Base-by-base conservation (phyloP, 2,113 vertebrate genomes). In the Verasper variegatus region DNA sequence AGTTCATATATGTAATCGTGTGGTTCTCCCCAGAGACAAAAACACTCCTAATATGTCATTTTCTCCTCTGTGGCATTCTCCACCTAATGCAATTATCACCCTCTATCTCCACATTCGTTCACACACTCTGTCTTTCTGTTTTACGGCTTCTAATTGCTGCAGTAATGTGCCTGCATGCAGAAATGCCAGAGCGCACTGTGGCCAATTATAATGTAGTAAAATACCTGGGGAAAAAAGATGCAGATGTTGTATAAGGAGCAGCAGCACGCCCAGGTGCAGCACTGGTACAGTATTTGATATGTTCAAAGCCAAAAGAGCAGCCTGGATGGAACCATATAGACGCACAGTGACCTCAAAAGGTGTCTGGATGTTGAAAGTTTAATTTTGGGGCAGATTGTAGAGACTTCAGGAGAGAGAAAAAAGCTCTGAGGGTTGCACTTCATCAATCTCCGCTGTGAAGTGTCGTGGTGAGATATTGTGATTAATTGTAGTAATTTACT, bases 201-300 rank as follows among this genome's bases (percentile, higher is more conserved):
- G 54, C 80, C 91, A 82, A 89, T 92, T 87, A 88, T 70, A 81
- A 78, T 55, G 68, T 62, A n/a, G 52, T 70, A 42, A 82, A 78
- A 66, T 72, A 87, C 76, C 86, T 52, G 10, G 66, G 80, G 82
- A 83, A 63, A 31, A 45, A 61, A 40, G 57, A 61, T 84, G 67
- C 76, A 86, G 80, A 90, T 89, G 87, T 77, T 90, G 31, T 78
- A 86, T 58, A 67, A 42, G 67, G 67, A 64, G 60, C 54, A 49
- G 74, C 74, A 64, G 60, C 54, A 49, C 49, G 27, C 1, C 0
- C 10, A 20, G 23, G 52, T 21, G 26, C 4, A 54, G 18, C 26
- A 18, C 35, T 55, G 55, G 11, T 59, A 54, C 51, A 54, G 61
- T 24, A 14, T 57, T 4, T 54, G 57, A 77, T 51, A 51, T 51